phyloP scores from a whole-genome alignment of 2,888 invertebrate species.

The Drosophila macrospina region DNA sequence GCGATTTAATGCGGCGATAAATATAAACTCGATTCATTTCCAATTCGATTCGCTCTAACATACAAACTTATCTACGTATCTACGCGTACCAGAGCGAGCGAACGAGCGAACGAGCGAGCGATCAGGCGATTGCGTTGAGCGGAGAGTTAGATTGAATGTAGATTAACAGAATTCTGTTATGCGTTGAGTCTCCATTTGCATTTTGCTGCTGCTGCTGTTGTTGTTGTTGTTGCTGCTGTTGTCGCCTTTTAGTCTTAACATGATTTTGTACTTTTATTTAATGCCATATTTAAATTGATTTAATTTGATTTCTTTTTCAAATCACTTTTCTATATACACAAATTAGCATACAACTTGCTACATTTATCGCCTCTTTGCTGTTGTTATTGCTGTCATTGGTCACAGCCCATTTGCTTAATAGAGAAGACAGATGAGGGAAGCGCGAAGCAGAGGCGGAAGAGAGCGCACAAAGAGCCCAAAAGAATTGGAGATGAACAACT shows the following conservation, averaged over 20 bases:
- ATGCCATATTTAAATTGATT: conserved; percentile 74
- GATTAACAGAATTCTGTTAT: conserved; percentile 23
- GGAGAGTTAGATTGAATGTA: conserved; percentile 1
- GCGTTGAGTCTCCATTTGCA: conserved; percentile 9
- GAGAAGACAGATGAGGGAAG: conserved; percentile 19
- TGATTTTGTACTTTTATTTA: conserved; percentile 75
- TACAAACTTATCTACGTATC: background rate
- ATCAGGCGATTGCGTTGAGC: background rate
- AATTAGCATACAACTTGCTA: conserved; percentile 64
- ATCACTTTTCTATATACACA: conserved; percentile 20
- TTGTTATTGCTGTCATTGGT: conserved; percentile 37
- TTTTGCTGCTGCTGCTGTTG: background rate
- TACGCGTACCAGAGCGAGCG: background rate
- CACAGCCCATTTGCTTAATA: conserved; percentile 55
- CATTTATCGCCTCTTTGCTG: conserved; percentile 40
- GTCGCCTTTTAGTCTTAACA: conserved; percentile 67
- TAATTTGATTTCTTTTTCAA: conserved; percentile 63
- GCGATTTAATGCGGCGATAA: conserved; percentile 72
- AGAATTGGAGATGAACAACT: background rate
- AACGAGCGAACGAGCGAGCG: too few relatives aligned
- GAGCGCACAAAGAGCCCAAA: conserved; percentile 1
- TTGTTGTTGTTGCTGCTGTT: conserved; percentile 16
- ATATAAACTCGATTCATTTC: conserved; percentile 46
- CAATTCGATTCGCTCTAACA: conserved; percentile 34
- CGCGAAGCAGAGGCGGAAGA: background rate